Percentiles rank a stretch among this genome's conserved stretches.
Evolutionary conservation across 2,113 vertebrate species (phyloP).

Genomic region (Sisor rabdophorus): DNA sequence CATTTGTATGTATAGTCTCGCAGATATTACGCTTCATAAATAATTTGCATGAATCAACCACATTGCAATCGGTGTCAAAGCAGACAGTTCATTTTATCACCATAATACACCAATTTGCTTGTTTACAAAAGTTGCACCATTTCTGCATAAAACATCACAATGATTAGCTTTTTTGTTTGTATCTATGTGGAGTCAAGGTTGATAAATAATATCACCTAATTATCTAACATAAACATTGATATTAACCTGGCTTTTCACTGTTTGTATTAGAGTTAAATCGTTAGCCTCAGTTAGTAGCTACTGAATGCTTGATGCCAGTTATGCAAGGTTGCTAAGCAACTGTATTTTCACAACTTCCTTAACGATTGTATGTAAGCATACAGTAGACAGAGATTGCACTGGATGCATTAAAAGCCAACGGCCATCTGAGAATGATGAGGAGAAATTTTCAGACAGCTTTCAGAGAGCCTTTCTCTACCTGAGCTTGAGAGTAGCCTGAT

Average conservation of each 20-base stretch:
- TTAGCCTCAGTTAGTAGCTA: conserved; percentile 10
- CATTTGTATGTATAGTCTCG: background rate
- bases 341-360: background rate
- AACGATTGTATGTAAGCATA: background rate
- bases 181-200: too few relatives aligned
- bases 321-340: conserved; percentile 11
- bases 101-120: background rate
- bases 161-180: too few relatives aligned
- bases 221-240: background rate
- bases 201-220: background rate
- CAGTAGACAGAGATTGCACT: conserved; percentile 28
- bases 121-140: background rate
- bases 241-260: background rate
- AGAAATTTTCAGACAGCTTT: conserved; percentile 35
- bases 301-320: background rate
- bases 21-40: background rate
- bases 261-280: background rate
- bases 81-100: background rate
- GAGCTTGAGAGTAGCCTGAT: conserved; percentile 25
- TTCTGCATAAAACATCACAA: background rate
- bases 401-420: conserved; percentile 39
- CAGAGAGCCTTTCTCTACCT: conserved; percentile 34
- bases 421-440: conserved; percentile 29
- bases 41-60: background rate
- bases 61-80: background rate